Base-by-base conservation (phyloP, 2,113 vertebrate species). In the Opisthocomus hoazin region DNA sequence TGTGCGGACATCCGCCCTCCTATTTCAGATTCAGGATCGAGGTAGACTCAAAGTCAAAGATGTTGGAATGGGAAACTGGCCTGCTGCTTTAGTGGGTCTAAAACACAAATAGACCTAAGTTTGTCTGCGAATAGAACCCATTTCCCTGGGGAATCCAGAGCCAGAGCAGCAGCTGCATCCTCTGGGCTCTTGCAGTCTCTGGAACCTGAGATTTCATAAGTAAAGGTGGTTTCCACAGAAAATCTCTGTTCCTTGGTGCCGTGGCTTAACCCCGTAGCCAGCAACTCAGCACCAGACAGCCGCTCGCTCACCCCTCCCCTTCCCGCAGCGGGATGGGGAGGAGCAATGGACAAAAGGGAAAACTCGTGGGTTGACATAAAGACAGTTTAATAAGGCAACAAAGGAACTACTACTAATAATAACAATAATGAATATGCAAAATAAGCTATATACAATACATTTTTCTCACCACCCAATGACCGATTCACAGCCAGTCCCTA, bases 41-140 rank as follows among this genome's bases (percentile, higher is more conserved):
- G 22, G 36, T 11, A 43, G n/a, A 37, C 51, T 37, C 15, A 64
- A 56, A 53, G 48, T 91, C 84, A 82, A 84, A 88, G 65, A 61
- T 6, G 3, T 8, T 71, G 78, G 34, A 36, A 71, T 0, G 0
- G 32, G 32, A 78, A 87, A n/a, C 0, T 3, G 17, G 11, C 21
- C 13, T 65, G 37, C 19, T 54, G 39, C 70, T 76, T 83, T 50
- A 39, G 15, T n/a, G 20, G 37, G 9, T 45, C n/a, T 12, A 63
- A 65, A 69, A 32, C 39, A 87, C n/a, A 82, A 71, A 51, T 0
- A 78, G n/a, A 63, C 63, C 5, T 1, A 70, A 39, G 68, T 57
- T 20, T 56, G 29, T 45, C 45, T 85, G 74, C 70, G 71, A n/a
- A 70, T 46, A 19, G 11, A 76, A 48, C 11, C 29, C 43, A 8